Evolutionary conservation across 2,888 invertebrate species (phyloP).

Genomic region (Heterodera filipjevi): DNA sequence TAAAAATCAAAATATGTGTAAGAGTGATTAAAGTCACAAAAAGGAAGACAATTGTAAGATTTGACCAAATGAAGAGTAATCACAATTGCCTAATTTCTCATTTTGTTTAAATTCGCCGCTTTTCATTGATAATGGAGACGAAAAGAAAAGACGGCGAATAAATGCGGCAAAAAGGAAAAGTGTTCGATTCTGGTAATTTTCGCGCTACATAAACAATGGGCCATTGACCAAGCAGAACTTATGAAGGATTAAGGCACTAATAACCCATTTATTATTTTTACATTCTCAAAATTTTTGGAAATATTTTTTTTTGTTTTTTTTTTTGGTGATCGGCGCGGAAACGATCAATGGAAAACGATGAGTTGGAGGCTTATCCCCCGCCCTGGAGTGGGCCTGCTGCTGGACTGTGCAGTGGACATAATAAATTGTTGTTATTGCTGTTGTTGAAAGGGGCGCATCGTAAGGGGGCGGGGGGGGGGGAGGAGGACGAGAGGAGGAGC

Average conservation of each 20-base stretch:
- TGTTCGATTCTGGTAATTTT: too few relatives aligned
- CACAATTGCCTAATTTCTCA: too few relatives aligned
- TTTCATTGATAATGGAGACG: too few relatives aligned
- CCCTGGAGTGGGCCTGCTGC: background rate
- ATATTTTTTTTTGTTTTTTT: background rate
- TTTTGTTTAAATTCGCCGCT: too few relatives aligned
- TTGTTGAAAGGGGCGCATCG: background rate
- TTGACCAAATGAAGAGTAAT: too few relatives aligned
- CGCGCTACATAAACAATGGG: too few relatives aligned
- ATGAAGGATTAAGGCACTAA: background rate
- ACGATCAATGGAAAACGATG: background rate
- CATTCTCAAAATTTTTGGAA: background rate
- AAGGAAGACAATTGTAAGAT: too few relatives aligned
- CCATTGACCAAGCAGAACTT: background rate
- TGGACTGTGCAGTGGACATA: constrained; percentile 1
- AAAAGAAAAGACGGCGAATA: background rate
- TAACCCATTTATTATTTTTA: too few relatives aligned
- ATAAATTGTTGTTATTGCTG: constrained; percentile 1
- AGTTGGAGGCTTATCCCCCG: background rate
- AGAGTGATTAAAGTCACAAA: too few relatives aligned
- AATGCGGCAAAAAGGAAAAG: background rate
- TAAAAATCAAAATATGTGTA: too few relatives aligned
- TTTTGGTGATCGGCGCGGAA: background rate
- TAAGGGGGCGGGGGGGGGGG: background rate
- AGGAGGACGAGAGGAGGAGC: background rate